A percentile compares a stretch with the other conserved stretches of the same genome.
Evolutionary conservation across 2,888 invertebrate species (phyloP).

Genomic region (Ptilodon capucinus): DNA sequence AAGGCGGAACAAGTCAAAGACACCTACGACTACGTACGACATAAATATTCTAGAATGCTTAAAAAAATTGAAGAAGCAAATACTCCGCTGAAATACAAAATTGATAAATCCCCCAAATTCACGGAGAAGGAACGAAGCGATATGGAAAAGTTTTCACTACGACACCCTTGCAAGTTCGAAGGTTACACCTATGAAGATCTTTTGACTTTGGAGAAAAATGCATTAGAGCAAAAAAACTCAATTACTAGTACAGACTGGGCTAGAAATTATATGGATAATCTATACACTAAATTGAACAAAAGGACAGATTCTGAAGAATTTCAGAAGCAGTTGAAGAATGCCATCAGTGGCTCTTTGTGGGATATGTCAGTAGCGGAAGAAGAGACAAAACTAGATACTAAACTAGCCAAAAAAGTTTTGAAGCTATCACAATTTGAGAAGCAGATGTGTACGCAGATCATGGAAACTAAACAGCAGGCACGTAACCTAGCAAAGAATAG

Average conservation of each 20-base stretch:
- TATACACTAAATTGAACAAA: conserved; percentile 69
- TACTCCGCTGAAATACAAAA: conserved; percentile 34
- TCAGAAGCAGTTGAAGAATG: conserved; percentile 75
- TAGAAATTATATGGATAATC: conserved; percentile 71
- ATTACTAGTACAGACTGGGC: conserved; percentile 66
- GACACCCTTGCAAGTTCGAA: conserved; percentile 60
- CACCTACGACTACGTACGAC: conserved; percentile 63
- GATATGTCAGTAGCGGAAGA: conserved; percentile 76
- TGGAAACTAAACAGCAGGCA: conserved; percentile 83
- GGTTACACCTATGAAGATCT: conserved; percentile 71
- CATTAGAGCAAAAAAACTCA: conserved; percentile 47
- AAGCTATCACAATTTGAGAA: conserved; percentile 86
- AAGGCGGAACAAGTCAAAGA: conserved; percentile 71
- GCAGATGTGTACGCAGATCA: conserved; percentile 84
- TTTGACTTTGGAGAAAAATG: conserved; percentile 55
- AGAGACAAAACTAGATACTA: conserved; percentile 74
- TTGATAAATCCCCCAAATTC: conserved; percentile 29
- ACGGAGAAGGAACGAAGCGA: conserved; percentile 50
- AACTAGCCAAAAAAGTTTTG: conserved; percentile 80
- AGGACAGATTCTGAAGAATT: conserved; percentile 69
- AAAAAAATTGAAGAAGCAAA: conserved; percentile 56
- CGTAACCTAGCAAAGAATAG: conserved; percentile 80
- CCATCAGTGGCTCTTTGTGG: conserved; percentile 78
- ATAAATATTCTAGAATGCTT: conserved; percentile 66
- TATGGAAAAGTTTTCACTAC: conserved; percentile 60